These are phyloP conservation scores for Sphecodes monilicornis DNA, from an alignment of 2,888 invertebrate genomes.

Conservation along the genomic window DNA sequence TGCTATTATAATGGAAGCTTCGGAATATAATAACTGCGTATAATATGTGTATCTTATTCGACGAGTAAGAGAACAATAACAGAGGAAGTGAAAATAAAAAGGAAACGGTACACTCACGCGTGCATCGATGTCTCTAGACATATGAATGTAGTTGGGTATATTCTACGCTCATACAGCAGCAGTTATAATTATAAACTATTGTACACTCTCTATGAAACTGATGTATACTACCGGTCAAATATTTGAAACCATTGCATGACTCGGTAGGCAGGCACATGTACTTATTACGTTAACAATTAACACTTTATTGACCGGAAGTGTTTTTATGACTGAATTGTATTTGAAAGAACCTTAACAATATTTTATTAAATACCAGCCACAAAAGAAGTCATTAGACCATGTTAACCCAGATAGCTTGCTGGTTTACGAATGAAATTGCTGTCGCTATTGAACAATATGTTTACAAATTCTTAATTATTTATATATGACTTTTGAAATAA, in stretches of 20 bases:
- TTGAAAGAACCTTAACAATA: not conserved
- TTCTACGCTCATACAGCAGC: not conserved
- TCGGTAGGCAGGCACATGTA: not conserved
- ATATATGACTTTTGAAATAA: too few relatives aligned
- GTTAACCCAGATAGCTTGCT: too few relatives aligned
- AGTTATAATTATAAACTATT: not conserved
- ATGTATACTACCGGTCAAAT: not conserved
- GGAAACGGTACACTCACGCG: not conserved
- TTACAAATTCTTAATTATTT: too few relatives aligned
- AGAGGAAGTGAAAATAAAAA: constrained; percentile 27
- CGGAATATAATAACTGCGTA: constrained; percentile 57
- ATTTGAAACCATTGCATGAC: not conserved
- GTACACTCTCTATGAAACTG: not conserved
- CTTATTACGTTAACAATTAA: not conserved
- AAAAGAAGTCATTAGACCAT: too few relatives aligned
- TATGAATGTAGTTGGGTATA: not conserved
- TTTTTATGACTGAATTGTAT: not conserved
- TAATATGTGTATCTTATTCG: constrained; percentile 29
- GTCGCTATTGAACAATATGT: too few relatives aligned
- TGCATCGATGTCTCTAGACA: not conserved
- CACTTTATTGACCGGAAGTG: not conserved
- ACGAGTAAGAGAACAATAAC: constrained; percentile 21
- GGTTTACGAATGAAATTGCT: too few relatives aligned
- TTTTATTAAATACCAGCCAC: not conserved
- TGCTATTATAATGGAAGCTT: constrained; percentile 75